Base-by-base conservation (phyloP, 2,113 vertebrate genomes). In the Dromas ardeola region DNA sequence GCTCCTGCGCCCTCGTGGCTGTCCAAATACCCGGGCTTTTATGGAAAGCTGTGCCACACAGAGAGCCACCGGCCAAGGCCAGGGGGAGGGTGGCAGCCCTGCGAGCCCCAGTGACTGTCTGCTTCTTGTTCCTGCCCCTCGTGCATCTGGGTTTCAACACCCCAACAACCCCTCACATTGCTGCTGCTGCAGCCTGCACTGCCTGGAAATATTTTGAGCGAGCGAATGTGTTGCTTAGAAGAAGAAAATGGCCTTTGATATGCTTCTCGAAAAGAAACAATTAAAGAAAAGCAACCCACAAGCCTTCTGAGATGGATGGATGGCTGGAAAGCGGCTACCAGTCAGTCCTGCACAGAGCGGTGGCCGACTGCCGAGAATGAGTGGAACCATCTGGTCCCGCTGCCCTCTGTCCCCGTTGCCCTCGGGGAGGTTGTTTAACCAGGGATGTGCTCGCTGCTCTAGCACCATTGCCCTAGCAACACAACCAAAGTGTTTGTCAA, bases 401-500 rank as follows among this genome's bases (percentile, higher is more conserved):
- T 92, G 97, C 90, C 92, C 88, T 88, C 59, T 1, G 0, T 73
- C 86, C 73, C 85, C 4, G 0, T 21, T 13, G 9, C 88, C 80
- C 70, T 85, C 4, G 1, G 40, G 38, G 66, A 21, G 56, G 22
- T 32, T 92, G 56, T 95, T 92, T 86, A 72, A 40, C 16, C 16
- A 9, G 72, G 45, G 83, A 26, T 85, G 38, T 70, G 59, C 58
- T 90, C 23, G 3, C 95, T 59, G 52, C 61, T 86, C 32, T 62
- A 72, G 65, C 34, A 19, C 74, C 70, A 88, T 66, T 91, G 85
- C 95, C 91, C 78, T 97, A 93, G 94, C 81, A 96, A 95, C 92
- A 67, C 36, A 47, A 52, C 85, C 81, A 43, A 85, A 93, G 89
- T 66, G 79, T 94, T 94, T 88, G 96, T 96, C 92, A 96, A 83